These are phyloP conservation scores for sheep (Ovis aries) DNA, from an alignment of 2,113 vertebrate genomes.

Conservation along the genomic window ARS-UI_Ramb_v3.0 NC_056063.1:33715501-33716000, in stretches of 20 bases:
- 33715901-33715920: background rate
- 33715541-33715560: background rate
- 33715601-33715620: background rate
- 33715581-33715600: background rate
- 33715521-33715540: background rate
- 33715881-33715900: background rate
- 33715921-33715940: background rate
- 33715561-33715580: background rate
- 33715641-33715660: background rate
- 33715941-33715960: background rate
- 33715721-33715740: background rate
- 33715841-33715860: background rate
- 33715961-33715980: conserved; percentile 44
- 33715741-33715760: background rate
- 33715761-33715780: background rate
- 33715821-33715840: background rate
- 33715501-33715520: background rate
- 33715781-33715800: background rate
- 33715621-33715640: background rate
- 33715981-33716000: conserved; percentile 26
- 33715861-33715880: background rate
- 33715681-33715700: background rate
- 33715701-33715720: background rate
- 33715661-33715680: background rate
- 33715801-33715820: background rate